These are phyloP conservation scores for Paracentrotus lividus DNA, from an alignment of 53 echinoderm and acorn worm genomes.

Conservation along the genomic window DNA sequence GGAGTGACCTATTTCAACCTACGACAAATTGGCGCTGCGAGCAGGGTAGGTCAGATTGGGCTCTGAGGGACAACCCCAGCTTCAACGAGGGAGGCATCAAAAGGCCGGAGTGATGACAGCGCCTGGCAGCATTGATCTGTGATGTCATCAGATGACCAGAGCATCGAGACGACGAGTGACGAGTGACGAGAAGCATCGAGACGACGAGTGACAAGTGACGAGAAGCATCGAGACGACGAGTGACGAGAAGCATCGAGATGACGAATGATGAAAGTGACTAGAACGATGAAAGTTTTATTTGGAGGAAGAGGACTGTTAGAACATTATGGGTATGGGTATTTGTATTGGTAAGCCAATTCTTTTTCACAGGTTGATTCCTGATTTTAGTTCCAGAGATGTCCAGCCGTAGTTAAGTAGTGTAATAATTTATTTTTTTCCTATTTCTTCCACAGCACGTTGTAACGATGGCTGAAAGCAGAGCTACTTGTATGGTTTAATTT, in stretches of 20 bases:
- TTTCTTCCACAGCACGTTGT: neutral
- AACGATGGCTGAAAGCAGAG: conserved; percentile 20
- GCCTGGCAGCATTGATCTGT: neutral
- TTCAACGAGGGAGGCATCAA: neutral
- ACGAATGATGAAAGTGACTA: neutral
- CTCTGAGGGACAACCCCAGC: conserved; percentile 6
- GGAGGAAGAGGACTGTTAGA: neutral
- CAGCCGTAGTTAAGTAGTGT: neutral
- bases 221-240: neutral
- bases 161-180: neutral
- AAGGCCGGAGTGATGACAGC: neutral
- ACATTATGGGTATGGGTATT: too few relatives aligned
- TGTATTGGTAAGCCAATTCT: too few relatives aligned
- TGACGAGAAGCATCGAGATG: neutral
- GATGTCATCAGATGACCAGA: neutral
- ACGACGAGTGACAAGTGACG: neutral
- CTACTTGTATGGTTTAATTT: neutral
- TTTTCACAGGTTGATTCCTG: too few relatives aligned
- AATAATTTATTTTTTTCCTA: neutral
- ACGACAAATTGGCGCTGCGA: neutral
- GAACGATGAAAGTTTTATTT: neutral
- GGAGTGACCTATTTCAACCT: neutral
- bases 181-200: neutral
- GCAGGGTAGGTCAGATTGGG: neutral
- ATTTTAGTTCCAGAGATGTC: neutral